phyloP scores from a whole-genome alignment of 2,888 invertebrate species.

The Pristionchus mayeri region DNA sequence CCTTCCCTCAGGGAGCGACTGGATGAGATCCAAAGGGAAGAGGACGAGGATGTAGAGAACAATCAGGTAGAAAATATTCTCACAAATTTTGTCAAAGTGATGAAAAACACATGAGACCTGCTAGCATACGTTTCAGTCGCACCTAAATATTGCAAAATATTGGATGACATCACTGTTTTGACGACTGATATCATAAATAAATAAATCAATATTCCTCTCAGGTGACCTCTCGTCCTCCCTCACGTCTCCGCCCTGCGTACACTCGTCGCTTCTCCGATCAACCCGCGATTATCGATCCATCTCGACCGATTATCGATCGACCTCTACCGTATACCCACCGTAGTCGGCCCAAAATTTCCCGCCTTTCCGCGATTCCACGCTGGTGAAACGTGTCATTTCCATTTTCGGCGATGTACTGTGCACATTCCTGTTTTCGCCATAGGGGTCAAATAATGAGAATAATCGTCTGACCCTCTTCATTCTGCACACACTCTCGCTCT shows the following conservation, averaged over 20 bases:
- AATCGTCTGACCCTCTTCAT: no score
- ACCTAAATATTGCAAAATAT: background rate
- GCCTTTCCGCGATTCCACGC: conserved; percentile 1
- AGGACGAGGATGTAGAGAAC: background rate
- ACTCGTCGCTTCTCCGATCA: background rate
- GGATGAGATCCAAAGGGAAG: conserved; percentile 30
- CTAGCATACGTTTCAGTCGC: background rate
- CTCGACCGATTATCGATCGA: background rate
- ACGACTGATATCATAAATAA: background rate
- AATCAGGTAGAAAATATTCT: background rate
- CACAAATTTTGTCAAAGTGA: background rate
- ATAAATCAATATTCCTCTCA: background rate
- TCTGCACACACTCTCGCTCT: no score
- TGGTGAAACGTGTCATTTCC: background rate
- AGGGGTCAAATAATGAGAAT: background rate
- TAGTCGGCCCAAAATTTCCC: background rate
- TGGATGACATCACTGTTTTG: background rate
- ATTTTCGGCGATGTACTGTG: background rate
- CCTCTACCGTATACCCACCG: background rate
- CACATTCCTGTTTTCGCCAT: background rate
- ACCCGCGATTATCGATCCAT: background rate
- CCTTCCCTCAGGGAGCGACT: conserved; percentile 29
- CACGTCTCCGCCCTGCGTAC: background rate
- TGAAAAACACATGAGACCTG: background rate
- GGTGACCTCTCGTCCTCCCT: background rate